These are phyloP conservation scores for Pangasianodon gigas DNA, from an alignment of 2,113 vertebrate species.

Conservation along the genomic window DNA sequence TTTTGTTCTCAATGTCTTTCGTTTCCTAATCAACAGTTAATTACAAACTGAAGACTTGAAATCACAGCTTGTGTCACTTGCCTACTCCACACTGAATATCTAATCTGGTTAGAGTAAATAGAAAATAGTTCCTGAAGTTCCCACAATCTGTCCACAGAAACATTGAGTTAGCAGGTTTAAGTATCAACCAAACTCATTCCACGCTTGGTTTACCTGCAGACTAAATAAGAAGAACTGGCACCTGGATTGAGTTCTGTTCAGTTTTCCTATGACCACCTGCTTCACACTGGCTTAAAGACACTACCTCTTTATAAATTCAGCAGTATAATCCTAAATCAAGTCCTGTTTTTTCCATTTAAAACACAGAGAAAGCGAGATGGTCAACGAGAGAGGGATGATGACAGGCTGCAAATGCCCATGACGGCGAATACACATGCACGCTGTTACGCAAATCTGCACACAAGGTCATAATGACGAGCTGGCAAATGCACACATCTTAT, in stretches of 20 bases:
- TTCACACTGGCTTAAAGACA: conserved; percentile 43
- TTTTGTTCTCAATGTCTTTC: not conserved
- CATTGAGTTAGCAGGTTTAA: conserved; percentile 42
- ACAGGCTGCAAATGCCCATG: conserved; percentile 38
- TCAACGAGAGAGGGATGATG: conserved; percentile 31
- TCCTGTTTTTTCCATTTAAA: conserved; percentile 60
- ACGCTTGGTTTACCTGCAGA: conserved; percentile 22
- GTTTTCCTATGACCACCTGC: conserved; percentile 19
- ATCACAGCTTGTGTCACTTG: conserved; percentile 16
- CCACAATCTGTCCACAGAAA: conserved; percentile 31
- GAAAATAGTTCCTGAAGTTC: conserved; percentile 14
- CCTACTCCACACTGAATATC: conserved; percentile 32
- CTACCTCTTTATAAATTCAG: conserved; percentile 24
- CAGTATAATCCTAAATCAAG: conserved; percentile 67
- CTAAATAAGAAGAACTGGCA: not conserved
- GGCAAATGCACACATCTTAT: conserved; percentile 72
- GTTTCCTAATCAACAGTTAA: conserved; percentile 32
- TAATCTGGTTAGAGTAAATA: conserved; percentile 50
- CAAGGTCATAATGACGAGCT: conserved; percentile 63
- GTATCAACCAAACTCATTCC: conserved; percentile 29
- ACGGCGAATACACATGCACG: conserved; percentile 29
- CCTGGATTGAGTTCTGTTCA: not conserved
- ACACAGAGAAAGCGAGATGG: not conserved
- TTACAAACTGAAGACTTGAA: conserved; percentile 30
- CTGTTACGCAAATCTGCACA: conserved; percentile 49